Base-by-base conservation (phyloP, 2,888 invertebrate genomes). In the Tenthredo livida region DNA sequence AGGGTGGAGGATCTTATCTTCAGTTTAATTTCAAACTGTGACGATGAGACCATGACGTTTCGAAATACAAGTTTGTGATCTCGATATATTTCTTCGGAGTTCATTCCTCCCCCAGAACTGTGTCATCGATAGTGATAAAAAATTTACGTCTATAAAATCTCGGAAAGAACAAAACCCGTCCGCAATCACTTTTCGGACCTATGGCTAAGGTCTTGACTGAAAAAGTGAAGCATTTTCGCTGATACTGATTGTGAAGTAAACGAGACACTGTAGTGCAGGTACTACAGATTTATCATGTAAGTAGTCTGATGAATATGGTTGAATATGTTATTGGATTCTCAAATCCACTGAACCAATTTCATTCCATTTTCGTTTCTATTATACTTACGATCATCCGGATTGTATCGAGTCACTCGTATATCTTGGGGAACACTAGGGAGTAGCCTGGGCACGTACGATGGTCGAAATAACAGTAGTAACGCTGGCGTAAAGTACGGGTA, bases 381-480 rank as follows among this genome's bases (percentile, higher is more conserved):
- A 25, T 67, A 21, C 67, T 21, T 25, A 29, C 61, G 21, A 33
- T 6, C 12, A 15, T 33, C 5, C 67, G 17, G 33, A 43, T 40
- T 40, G 12, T 40, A 43, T 43, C 40, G 40, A 40, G 40, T 43
- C 7, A 17, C 25, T 43, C 40, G 40, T 29, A 72, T n/a, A n/a
- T 33, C 25, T 1, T 33, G 17, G 5, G 67, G 9, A 43, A 73
- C 43, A 73, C 43, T 2, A 33, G 67, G 33, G 33, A 33, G 10
- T 40, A 43, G 73, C 43, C 73, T 21, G 43, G n/a, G 21, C 73
- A 73, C 43, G 21, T 43, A 73, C 43, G 73, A 40, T 73, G 73
- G 73, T n/a, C 43, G 2, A 43, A 73, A 73, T 73, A 12, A 43
- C 43, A 25, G 12, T 21, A 17, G 43, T 73, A 73, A 40, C 43